Conservation (phyloP, 1,140 invertebrate genomes). For the Maniola jurtina region DNA sequence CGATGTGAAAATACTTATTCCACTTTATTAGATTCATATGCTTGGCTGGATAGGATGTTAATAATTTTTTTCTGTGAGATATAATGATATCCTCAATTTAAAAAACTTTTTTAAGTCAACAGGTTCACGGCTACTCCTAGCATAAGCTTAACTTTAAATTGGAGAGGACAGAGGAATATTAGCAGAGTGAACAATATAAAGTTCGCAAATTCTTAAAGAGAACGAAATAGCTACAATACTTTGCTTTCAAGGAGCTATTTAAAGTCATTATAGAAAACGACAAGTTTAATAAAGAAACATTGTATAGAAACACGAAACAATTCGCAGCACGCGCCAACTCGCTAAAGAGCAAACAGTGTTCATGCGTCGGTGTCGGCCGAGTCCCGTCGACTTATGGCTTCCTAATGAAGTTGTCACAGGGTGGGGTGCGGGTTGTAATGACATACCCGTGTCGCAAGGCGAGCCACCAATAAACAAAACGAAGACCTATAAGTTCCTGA, state of each 20-base stretch:
- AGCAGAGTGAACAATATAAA: too few species aligned
- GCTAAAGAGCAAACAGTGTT: slow-evolving; percentile 14
- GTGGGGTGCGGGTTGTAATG: slow-evolving; percentile 19
- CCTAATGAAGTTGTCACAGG: slow-evolving; percentile 61
- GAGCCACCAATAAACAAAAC: slow-evolving; percentile 1
- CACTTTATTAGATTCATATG: neutral
- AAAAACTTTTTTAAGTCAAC: too few species aligned
- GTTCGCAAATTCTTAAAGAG: too few species aligned
- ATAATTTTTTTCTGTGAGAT: neutral
- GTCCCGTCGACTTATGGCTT: slow-evolving; percentile 61
- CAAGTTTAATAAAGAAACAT: neutral
- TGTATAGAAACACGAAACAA: neutral
- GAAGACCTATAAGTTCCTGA: slow-evolving; percentile 6
- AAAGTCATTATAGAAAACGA: neutral
- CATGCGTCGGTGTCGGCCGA: slow-evolving; percentile 36
- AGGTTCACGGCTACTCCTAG: too few species aligned
- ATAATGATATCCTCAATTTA: too few species aligned
- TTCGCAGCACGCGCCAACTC: slow-evolving; percentile 10
- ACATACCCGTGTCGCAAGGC: slow-evolving; percentile 16
- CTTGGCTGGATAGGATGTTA: neutral
- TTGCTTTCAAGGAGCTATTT: neutral
- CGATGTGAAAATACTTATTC: neutral
- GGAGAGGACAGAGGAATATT: too few species aligned
- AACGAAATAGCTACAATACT: too few species aligned
- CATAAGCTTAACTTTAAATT: too few species aligned